Percentiles rank a stretch among this genome's conserved stretches.
Conservation (phyloP, 35 echinoderm and acorn worm genomes). For the Heliocidaris erythrogramma region DNA sequence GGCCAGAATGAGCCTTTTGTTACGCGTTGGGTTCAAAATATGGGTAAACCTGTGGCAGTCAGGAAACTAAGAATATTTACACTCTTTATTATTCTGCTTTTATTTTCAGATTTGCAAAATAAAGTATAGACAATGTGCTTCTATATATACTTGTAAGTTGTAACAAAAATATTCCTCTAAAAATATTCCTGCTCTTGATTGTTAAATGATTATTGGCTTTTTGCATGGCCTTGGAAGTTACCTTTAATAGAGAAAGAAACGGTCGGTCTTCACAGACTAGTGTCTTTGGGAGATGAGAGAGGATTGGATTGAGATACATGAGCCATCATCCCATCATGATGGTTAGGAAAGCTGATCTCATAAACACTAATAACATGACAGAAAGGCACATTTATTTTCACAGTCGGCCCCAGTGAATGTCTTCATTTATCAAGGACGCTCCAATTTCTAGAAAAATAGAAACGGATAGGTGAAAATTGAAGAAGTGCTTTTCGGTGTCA, state of each 20-base stretch:
- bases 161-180: too few relatives aligned
- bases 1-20: too few relatives aligned
- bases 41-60: too few relatives aligned
- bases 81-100: too few relatives aligned
- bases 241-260: not conserved
- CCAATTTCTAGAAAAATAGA: constrained; percentile 1
- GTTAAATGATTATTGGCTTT: too few relatives aligned
- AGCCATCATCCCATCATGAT: not conserved
- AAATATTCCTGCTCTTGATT: too few relatives aligned
- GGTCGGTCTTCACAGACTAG: not conserved
- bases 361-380: not conserved
- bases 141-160: too few relatives aligned
- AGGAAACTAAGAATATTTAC: too few relatives aligned
- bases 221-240: too few relatives aligned
- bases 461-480: not conserved
- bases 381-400: not conserved
- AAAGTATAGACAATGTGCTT: too few relatives aligned
- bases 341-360: not conserved
- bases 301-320: not conserved
- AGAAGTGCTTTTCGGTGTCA: not conserved
- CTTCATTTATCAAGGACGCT: not conserved
- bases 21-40: too few relatives aligned
- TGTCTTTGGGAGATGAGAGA: not conserved
- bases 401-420: not conserved
- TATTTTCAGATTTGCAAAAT: too few relatives aligned